phyloP scores from a whole-genome alignment of 1,140 invertebrate species.

The Magallana angulata region DNA sequence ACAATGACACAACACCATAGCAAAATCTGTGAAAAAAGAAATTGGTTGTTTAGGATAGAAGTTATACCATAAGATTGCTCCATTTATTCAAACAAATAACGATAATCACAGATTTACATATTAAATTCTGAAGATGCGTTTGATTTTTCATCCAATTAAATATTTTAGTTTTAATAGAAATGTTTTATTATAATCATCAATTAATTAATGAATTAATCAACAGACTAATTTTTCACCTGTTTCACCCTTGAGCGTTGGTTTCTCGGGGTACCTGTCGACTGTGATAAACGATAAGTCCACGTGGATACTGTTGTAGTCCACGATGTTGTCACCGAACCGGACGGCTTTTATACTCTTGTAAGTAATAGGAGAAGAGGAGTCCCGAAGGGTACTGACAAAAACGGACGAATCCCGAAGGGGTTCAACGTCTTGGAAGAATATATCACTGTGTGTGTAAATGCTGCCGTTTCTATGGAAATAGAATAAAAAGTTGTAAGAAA shows the following conservation, averaged over 20 bases:
- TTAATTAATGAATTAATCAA: no score
- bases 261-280: conserved; percentile 22
- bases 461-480: conserved; percentile 31
- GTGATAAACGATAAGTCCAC: not conserved
- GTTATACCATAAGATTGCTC: no score
- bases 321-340: conserved; percentile 34
- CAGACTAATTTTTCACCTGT: no score
- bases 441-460: conserved; percentile 24
- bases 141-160: no score
- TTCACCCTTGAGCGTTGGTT: conserved; percentile 15
- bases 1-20: no score
- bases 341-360: conserved; percentile 22
- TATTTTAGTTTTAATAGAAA: no score
- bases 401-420: conserved; percentile 24
- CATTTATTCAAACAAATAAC: no score
- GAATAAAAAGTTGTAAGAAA: not conserved
- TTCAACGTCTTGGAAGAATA: conserved; percentile 15
- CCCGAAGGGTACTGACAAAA: conserved; percentile 3
- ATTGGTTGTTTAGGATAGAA: no score
- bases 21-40: no score
- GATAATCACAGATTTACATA: no score
- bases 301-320: conserved; percentile 44
- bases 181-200: no score
- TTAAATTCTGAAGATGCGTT: no score
- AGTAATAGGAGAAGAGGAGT: conserved; percentile 27